Evolutionary conservation across 1,140 invertebrate genomes (phyloP).

Genomic region (Trichogramma pretiosum): DNA sequence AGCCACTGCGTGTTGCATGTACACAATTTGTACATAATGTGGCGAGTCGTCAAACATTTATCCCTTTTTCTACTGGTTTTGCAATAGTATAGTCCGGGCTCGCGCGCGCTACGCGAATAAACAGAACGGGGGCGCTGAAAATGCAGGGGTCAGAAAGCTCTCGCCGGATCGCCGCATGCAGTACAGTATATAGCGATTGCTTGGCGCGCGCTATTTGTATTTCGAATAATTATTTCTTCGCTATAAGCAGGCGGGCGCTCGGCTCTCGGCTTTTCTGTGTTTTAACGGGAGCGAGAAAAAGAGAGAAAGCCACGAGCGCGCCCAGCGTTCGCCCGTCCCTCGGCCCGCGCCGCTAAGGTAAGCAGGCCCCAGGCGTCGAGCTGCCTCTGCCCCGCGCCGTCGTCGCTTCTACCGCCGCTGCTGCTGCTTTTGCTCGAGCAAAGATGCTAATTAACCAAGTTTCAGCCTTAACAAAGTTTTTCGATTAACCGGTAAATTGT

Average conservation of each 20-base stretch:
- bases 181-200: too few relatives aligned
- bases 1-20: too few relatives aligned
- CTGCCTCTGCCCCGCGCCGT: too few relatives aligned
- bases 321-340: not conserved
- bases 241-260: not conserved
- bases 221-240: constrained; percentile 18
- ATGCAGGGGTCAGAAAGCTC: not conserved
- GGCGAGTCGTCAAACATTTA: constrained; percentile 7
- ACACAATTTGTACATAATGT: too few relatives aligned
- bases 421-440: too few relatives aligned
- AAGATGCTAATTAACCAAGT: constrained; percentile 43
- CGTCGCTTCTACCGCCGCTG: too few relatives aligned
- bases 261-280: too few relatives aligned
- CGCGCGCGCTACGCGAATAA: not conserved
- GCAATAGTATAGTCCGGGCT: not conserved
- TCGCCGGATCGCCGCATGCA: not conserved
- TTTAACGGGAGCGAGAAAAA: too few relatives aligned
- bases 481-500: constrained; percentile 40
- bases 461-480: constrained; percentile 39
- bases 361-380: not conserved
- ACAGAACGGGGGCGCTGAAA: not conserved
- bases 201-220: constrained; percentile 13
- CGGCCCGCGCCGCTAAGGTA: not conserved
- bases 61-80: constrained; percentile 6
- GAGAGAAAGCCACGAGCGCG: not conserved